These are phyloP conservation scores for Perca schrenkii DNA, from an alignment of 2,113 vertebrate genomes.

Conservation along the genomic window DNA sequence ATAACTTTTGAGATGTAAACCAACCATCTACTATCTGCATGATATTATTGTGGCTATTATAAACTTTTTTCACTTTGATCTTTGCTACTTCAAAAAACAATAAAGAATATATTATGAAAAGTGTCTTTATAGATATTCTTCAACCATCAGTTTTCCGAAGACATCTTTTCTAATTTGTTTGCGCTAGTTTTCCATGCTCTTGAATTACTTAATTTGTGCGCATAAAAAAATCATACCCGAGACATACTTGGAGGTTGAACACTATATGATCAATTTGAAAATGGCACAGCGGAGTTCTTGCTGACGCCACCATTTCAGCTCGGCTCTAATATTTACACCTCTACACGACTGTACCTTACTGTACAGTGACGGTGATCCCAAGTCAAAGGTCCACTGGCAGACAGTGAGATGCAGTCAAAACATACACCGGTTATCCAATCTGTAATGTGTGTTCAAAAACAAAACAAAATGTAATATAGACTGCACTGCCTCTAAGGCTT, in stretches of 20 bases:
- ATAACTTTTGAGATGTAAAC: background rate
- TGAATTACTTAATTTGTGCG: background rate
- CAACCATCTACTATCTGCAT: slow-evolving; percentile 66
- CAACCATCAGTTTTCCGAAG: background rate
- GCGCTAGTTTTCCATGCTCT: background rate
- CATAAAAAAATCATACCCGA: background rate
- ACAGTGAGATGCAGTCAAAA: too few species aligned
- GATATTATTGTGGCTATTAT: slow-evolving; percentile 63
- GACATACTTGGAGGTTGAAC: background rate
- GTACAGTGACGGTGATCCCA: too few species aligned
- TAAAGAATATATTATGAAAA: slow-evolving; percentile 71
- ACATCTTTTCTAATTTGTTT: background rate
- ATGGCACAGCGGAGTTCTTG: background rate
- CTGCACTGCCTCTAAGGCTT: background rate
- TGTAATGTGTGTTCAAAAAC: background rate
- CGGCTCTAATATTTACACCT: background rate
- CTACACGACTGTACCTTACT: too few species aligned
- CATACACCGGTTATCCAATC: too few species aligned
- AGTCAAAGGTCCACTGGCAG: too few species aligned
- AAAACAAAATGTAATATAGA: background rate
- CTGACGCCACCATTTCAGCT: background rate
- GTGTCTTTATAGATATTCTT: background rate
- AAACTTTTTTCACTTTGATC: slow-evolving; percentile 71
- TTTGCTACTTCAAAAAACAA: slow-evolving; percentile 78
- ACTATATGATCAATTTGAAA: too few species aligned